Conservation (phyloP, 1,140 invertebrate genomes). For the Tribolium castaneum region DNA sequence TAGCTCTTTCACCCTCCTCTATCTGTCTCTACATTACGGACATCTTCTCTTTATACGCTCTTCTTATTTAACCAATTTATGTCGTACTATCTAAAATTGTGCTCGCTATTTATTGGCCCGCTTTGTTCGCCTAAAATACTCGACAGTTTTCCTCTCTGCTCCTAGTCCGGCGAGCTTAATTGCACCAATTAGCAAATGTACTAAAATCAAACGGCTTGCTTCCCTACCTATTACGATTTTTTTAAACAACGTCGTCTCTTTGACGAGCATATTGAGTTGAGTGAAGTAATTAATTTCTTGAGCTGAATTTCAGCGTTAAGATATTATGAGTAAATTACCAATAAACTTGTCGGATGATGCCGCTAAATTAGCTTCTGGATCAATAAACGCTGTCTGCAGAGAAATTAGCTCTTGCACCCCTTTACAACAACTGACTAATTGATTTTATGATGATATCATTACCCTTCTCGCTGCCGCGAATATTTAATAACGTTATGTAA, state of each 20-base stretch:
- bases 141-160: conserved; percentile 14
- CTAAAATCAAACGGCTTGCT: background rate
- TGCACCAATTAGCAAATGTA: conserved; percentile 42
- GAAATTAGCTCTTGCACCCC: conserved; percentile 39
- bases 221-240: background rate
- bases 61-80: conserved; percentile 58
- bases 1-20: conserved; percentile 45
- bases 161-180: conserved; percentile 18
- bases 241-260: background rate
- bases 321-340: conserved; percentile 60
- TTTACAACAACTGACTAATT: conserved; percentile 38
- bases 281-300: conserved; percentile 56
- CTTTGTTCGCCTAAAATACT: conserved; percentile 47
- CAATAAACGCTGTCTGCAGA: conserved; percentile 45
- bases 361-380: conserved; percentile 53
- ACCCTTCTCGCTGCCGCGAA: conserved; percentile 6
- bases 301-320: conserved; percentile 50
- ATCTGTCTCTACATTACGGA: conserved; percentile 48
- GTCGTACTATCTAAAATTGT: conserved; percentile 48
- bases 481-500: conserved; percentile 31
- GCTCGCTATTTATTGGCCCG: conserved; percentile 42
- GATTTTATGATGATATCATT: conserved; percentile 41
- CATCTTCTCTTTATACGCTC: conserved; percentile 55
- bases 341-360: conserved; percentile 57
- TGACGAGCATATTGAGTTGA: conserved; percentile 48